Conservation (phyloP, 2,888 invertebrate species). For the Andrena dorsata region DNA sequence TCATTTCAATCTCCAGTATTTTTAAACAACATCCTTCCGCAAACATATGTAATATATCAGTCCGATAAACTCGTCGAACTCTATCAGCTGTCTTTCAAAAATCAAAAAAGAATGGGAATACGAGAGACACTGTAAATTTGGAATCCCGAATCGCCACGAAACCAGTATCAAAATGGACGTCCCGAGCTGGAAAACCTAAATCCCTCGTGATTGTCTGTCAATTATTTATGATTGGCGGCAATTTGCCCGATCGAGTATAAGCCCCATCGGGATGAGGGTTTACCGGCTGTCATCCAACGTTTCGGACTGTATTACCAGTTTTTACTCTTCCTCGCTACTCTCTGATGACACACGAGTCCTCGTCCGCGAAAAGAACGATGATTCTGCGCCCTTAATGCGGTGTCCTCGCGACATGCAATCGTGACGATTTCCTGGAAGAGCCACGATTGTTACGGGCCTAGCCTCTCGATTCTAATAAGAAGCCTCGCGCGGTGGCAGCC, state of each 20-base stretch:
- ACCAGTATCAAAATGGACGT: constrained; percentile 67
- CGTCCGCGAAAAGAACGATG: constrained; percentile 17
- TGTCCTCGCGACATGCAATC: not conserved
- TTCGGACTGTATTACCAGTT: constrained; percentile 70
- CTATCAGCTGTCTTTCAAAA: constrained; percentile 16
- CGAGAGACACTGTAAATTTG: constrained; percentile 61
- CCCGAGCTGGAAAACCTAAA: constrained; percentile 69
- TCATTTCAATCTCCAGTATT: too few species aligned
- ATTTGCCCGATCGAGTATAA: constrained; percentile 80
- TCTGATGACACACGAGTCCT: constrained; percentile 22
- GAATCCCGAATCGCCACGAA: constrained; percentile 55
- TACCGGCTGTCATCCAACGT: constrained; percentile 74
- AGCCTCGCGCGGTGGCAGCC: not conserved
- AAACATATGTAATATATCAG: too few species aligned
- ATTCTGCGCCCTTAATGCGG: not conserved
- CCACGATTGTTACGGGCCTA: not conserved
- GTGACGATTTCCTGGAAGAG: not conserved
- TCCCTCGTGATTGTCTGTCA: constrained; percentile 81
- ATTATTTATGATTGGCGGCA: constrained; percentile 83
- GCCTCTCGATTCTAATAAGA: not conserved
- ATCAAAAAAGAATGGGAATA: constrained; percentile 41
- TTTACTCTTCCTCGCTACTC: constrained; percentile 35
- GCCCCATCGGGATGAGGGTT: constrained; percentile 74
- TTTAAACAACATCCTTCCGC: too few species aligned
- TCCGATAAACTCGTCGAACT: too few species aligned